These are phyloP conservation scores for Mastigias papua DNA, from an alignment of 30 jellyfish, hydroid and myxozoan species.

Conservation along the genomic window DNA sequence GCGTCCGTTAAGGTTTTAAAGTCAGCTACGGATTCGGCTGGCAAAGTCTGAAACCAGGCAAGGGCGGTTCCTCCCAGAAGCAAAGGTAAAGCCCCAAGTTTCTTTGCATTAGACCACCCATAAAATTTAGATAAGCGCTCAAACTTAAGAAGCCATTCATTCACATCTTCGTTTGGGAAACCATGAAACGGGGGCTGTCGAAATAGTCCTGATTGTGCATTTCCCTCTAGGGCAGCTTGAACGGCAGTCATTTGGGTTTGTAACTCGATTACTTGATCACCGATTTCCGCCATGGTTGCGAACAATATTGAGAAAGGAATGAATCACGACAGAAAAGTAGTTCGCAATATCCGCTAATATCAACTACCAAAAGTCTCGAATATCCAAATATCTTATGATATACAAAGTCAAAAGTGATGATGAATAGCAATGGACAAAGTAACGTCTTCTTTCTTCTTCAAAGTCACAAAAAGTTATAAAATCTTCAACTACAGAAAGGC, in stretches of 20 bases:
- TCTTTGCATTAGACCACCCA: constrained; percentile 32
- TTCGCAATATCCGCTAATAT: background rate
- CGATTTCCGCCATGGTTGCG: constrained; percentile 7
- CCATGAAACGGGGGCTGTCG: constrained; percentile 5
- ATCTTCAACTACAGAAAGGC: background rate
- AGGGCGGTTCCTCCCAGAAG: constrained; percentile 29
- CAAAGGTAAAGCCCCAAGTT: constrained; percentile 30
- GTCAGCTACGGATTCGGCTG: constrained; percentile 1
- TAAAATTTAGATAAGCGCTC: constrained; percentile 35
- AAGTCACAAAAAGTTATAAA: background rate
- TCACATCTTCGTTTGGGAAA: constrained; percentile 12
- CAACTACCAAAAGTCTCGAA: background rate
- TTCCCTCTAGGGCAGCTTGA: constrained; percentile 33
- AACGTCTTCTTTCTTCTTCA: background rate
- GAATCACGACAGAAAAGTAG: background rate
- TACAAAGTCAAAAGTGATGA: background rate
- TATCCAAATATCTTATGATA: background rate
- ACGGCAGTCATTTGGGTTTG: constrained; percentile 27
- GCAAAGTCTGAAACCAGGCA: constrained; percentile 41
- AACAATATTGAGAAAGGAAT: background rate
- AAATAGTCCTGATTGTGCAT: constrained; percentile 6
- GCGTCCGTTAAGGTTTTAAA: constrained; percentile 19
- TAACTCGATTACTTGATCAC: background rate
- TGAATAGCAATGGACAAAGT: background rate
- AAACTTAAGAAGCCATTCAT: constrained; percentile 37